Conservation (phyloP, 2,888 invertebrate genomes). For the Psococerastis gibbosa region DNA sequence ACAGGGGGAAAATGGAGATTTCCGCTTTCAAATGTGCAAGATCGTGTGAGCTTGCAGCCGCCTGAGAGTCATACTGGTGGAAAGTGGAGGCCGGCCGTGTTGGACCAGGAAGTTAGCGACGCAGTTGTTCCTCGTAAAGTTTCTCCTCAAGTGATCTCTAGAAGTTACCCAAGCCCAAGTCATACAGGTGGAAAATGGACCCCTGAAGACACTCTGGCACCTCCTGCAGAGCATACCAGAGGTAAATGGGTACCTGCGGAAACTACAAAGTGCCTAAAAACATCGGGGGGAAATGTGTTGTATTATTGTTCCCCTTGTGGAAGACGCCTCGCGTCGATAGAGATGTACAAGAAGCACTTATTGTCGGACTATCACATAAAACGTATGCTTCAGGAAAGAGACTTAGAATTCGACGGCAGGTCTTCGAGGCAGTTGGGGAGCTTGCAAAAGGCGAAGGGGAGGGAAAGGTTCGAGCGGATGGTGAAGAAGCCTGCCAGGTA, state of each 20-base stretch:
- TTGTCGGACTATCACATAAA: slow-evolving; percentile 52
- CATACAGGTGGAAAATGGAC: slow-evolving; percentile 70
- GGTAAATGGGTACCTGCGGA: not conserved
- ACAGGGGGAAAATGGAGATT: not conserved
- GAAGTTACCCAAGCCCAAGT: slow-evolving; percentile 19
- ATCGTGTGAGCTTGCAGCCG: too few species aligned
- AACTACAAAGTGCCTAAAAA: slow-evolving; percentile 3
- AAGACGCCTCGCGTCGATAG: slow-evolving; percentile 48
- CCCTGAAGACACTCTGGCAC: slow-evolving; percentile 28
- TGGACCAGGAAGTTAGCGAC: not conserved
- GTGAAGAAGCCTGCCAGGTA: slow-evolving; percentile 17
- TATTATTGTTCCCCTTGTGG: slow-evolving; percentile 72
- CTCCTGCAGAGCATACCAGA: slow-evolving; percentile 1
- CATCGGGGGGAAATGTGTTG: slow-evolving; percentile 24
- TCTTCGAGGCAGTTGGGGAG: slow-evolving; percentile 7
- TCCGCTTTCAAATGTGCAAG: too few species aligned
- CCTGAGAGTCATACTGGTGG: slow-evolving; percentile 11
- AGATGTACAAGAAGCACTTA: slow-evolving; percentile 57
- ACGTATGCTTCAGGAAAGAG: slow-evolving; percentile 39
- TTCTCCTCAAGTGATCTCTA: not conserved
- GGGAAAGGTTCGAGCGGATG: slow-evolving; percentile 17
- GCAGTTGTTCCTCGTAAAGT: slow-evolving; percentile 14
- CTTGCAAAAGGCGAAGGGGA: slow-evolving; percentile 16
- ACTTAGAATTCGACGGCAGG: slow-evolving; percentile 36
- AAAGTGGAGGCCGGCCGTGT: slow-evolving; percentile 7